Conservation (phyloP, 2,888 invertebrate genomes). For the Morpho helenor region DNA sequence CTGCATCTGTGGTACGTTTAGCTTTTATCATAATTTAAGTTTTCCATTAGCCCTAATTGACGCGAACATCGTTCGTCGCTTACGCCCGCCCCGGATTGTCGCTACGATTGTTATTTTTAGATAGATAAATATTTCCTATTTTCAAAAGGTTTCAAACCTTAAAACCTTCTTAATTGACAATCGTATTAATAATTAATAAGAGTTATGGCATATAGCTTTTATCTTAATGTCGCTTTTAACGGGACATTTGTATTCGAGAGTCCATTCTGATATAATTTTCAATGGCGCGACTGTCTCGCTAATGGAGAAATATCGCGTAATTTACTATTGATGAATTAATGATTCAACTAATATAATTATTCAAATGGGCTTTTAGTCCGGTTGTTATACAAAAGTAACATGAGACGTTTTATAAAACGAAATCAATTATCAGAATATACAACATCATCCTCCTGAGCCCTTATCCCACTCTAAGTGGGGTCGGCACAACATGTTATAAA, state of each 20-base stretch:
- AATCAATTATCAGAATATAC: too few species aligned
- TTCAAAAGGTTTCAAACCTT: conserved; percentile 57
- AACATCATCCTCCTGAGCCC: too few species aligned
- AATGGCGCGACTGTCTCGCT: conserved; percentile 55
- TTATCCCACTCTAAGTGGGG: too few species aligned
- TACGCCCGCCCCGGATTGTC: conserved; percentile 61
- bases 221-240: conserved; percentile 74
- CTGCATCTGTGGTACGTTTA: conserved; percentile 64
- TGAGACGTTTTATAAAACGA: too few species aligned
- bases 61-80: conserved; percentile 78
- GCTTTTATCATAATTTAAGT: conserved; percentile 80
- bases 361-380: conserved; percentile 37
- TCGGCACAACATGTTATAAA: too few species aligned
- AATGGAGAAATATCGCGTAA: conserved; percentile 69
- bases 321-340: conserved; percentile 63
- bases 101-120: conserved; percentile 70
- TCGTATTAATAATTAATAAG: conserved; percentile 73
- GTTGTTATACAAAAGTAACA: too few species aligned
- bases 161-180: conserved; percentile 69
- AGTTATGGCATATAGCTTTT: conserved; percentile 71
- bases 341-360: conserved; percentile 45
- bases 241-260: conserved; percentile 66
- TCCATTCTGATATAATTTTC: conserved; percentile 65
- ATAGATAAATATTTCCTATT: conserved; percentile 74
- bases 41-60: conserved; percentile 78